These are phyloP conservation scores for Eulemur coronatus DNA, from an alignment of 2,797 vertebrate species.

Conservation along the genomic window DNA sequence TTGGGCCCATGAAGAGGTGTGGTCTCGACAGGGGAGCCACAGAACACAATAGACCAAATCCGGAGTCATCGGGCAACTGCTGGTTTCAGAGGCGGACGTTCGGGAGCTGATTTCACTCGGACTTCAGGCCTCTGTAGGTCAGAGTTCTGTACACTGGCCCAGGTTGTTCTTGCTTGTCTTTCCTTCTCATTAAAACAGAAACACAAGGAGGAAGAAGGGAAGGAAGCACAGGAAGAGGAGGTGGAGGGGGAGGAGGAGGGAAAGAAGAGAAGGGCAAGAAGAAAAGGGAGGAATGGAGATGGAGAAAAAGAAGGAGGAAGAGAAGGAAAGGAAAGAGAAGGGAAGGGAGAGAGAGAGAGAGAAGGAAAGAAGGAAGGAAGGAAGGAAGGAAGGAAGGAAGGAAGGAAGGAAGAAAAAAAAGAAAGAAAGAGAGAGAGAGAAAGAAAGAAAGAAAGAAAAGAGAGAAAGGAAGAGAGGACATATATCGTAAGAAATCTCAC, in stretches of 20 bases:
- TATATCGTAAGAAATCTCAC: not conserved
- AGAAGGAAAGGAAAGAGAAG: accelerated
- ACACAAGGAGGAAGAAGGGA: not conserved
- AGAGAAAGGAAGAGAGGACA: not conserved
- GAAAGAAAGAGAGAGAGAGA: accelerated
- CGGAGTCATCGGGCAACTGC: not conserved
- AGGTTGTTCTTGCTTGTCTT: accelerated
- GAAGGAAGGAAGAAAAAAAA: accelerated
- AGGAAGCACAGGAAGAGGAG: accelerated
- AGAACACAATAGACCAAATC: not conserved
- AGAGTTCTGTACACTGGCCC: not conserved
- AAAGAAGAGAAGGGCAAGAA: not conserved
- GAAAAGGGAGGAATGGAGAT: too few species aligned
- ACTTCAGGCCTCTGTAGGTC: too few species aligned
- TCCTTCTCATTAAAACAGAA: not conserved
- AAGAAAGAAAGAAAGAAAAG: accelerated
- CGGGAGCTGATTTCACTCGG: not conserved
- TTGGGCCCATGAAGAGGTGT: not conserved
- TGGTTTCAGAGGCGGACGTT: not conserved
- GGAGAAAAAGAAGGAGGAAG: not conserved
- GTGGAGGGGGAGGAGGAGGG: accelerated
- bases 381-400: too few species aligned
- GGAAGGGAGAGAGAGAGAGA: too few species aligned
- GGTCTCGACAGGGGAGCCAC: not conserved
- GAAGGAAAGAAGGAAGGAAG: accelerated